Conservation (phyloP, 1,140 invertebrate species). For the Camponotus pennsylvanicus region DNA sequence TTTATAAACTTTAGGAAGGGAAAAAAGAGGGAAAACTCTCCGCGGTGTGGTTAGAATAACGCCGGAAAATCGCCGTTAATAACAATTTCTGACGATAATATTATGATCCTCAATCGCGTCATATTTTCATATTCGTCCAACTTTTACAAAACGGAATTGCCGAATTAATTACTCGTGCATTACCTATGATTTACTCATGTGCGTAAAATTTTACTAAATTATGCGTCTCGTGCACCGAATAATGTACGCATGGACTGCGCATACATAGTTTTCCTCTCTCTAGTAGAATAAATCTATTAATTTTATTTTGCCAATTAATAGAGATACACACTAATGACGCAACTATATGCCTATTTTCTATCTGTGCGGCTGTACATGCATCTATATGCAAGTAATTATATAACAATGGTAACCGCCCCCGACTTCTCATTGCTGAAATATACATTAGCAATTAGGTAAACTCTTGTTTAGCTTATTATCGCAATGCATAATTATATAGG, state of each 20-base stretch:
- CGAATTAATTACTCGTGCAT: conserved; percentile 39
- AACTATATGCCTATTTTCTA: neutral
- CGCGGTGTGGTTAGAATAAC: conserved; percentile 37
- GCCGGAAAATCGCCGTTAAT: conserved; percentile 57
- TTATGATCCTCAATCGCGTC: conserved; percentile 20
- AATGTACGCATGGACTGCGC: neutral
- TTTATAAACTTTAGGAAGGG: conserved; percentile 25
- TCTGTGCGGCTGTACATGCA: neutral
- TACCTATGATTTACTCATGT: neutral
- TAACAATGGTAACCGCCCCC: neutral
- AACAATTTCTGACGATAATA: conserved; percentile 32
- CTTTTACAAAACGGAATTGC: neutral
- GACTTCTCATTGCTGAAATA: conserved; percentile 34
- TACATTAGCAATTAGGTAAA: conserved; percentile 51
- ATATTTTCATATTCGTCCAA: conserved; percentile 42
- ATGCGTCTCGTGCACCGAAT: neutral
- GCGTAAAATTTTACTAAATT: conserved; percentile 30
- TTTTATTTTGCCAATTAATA: conserved; percentile 34
- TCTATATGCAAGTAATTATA: neutral
- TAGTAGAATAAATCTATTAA: neutral
- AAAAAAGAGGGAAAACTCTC: neutral
- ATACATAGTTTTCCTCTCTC: neutral
- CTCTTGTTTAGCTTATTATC: conserved; percentile 61
- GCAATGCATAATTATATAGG: conserved; percentile 57
- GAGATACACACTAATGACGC: neutral